Base-by-base conservation (phyloP, 2,113 vertebrate genomes). In the Tetraodon nigroviridis region DNA sequence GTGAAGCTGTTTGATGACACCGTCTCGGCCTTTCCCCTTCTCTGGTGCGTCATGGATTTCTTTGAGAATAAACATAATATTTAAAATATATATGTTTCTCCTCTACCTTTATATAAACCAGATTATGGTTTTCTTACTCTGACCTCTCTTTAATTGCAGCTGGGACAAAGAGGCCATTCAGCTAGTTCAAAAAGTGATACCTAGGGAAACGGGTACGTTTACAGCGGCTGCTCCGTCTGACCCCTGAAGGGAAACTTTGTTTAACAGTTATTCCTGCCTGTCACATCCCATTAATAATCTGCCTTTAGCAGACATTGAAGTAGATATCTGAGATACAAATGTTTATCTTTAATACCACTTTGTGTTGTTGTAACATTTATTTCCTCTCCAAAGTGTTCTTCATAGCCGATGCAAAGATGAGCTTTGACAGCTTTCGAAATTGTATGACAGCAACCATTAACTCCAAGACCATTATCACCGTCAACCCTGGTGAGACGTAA, bases 81-180 rank as follows among this genome's bases (percentile, higher is more conserved):
- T 64, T 71, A 49, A 62, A 65, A 58, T 44, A 52, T 22, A 22
- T 16, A 47, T 37, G 44, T 50, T 41, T 19, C 13, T 17, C 3
- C 41, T 3, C 58, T 66, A 45, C 67, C 54, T 69, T 71, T 48
- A 48, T 37, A 65, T 67, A 51, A 65, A 64, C 61, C 56, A 0
- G 15, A 42, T 72, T 57, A 61, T 76, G 69, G 78, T 85, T 79
- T 80, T 51, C 55, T 18, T 52, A 66, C 51, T 78, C 32, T 75
- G 61, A 71, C 57, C 69, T 80, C 51, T 75, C 54, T 54, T 81
- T 82, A 8, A 78, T 81, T 89, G 60, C 83, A 98, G 97, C 81
- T 98, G 97, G 96, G 93, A 96, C 87, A 92, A 87, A 73, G 97
- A 97, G 80, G 88, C 90, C 70, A 96, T 98, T 84, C 92, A 92